These are phyloP conservation scores for Patella vulgata DNA, from an alignment of 1,140 invertebrate species.

Conservation along the genomic window DNA sequence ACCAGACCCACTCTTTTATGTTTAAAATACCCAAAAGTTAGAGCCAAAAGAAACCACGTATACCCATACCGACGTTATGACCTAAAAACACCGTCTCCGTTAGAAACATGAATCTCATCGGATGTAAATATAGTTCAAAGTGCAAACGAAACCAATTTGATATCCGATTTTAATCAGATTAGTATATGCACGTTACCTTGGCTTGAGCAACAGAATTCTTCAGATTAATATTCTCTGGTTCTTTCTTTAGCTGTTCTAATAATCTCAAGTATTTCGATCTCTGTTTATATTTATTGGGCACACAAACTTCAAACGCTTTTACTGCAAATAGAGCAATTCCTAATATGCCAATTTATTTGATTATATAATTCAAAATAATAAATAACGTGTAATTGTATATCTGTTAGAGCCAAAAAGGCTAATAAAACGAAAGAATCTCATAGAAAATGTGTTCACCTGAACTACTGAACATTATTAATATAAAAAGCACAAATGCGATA, in stretches of 20 bases:
- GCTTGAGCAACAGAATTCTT: conserved; percentile 34
- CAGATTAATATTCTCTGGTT: conserved; percentile 29
- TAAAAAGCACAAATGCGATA: not conserved
- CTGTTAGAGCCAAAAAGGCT: not conserved
- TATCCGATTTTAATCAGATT: too few species aligned
- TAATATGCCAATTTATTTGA: not conserved
- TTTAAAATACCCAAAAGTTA: too few species aligned
- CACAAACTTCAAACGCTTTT: conserved; percentile 43
- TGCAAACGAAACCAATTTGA: too few species aligned
- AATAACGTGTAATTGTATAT: not conserved
- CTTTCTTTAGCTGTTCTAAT: conserved; percentile 27
- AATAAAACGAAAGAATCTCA: not conserved
- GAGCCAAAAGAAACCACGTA: too few species aligned
- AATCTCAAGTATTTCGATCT: conserved; percentile 44
- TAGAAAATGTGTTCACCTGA: not conserved
- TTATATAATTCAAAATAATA: not conserved
- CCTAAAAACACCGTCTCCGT: too few species aligned
- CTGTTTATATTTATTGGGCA: conserved; percentile 49
- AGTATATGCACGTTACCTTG: conserved; percentile 41
- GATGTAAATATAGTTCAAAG: too few species aligned
- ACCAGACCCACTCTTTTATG: too few species aligned
- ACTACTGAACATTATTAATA: not conserved
- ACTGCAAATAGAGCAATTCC: conserved; percentile 28
- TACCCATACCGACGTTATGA: too few species aligned
- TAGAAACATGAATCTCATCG: too few species aligned